Percentiles rank a stretch among this genome's conserved stretches.
Conservation (phyloP, 2,797 vertebrate species). For the Melanotaenia parkinsoni region DNA sequence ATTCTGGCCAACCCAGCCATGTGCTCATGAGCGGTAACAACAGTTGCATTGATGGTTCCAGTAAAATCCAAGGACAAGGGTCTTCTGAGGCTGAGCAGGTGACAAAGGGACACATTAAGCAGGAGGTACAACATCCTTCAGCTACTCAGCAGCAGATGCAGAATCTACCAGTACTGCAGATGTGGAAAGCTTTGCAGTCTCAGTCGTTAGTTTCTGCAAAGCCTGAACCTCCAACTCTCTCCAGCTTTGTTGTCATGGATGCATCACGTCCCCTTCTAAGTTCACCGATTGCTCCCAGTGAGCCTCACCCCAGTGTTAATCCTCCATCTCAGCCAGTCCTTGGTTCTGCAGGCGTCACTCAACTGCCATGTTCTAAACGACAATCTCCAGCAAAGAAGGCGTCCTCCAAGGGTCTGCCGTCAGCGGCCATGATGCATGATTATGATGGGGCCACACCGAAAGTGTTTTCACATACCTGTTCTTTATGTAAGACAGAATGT, state of each 20-base stretch:
- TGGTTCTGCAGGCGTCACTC: neutral
- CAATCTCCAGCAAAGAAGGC: neutral
- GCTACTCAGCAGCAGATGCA: neutral
- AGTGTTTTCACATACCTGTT: conserved; percentile 82
- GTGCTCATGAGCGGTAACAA: conserved; percentile 28
- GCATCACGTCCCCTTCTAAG: neutral
- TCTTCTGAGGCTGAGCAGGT: neutral
- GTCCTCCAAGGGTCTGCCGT: conserved; percentile 81
- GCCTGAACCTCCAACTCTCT: neutral
- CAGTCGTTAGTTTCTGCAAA: neutral
- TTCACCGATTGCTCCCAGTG: neutral
- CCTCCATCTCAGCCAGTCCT: neutral
- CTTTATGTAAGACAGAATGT: conserved; percentile 96
- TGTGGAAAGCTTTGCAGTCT: neutral
- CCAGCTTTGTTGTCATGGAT: neutral
- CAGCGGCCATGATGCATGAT: conserved; percentile 92
- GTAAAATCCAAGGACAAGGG: conserved; percentile 13
- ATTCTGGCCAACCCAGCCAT: conserved; percentile 40
- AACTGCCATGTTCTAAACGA: neutral
- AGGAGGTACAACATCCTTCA: neutral
- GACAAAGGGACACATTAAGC: conserved; percentile 6
- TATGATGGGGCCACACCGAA: conserved; percentile 90
- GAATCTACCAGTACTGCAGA: neutral
- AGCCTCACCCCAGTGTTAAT: neutral
- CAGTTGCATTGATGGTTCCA: neutral